A percentile compares a stretch with the other conserved stretches of the same genome.
These are phyloP conservation scores for Sebastes diaconus DNA, from an alignment of 2,797 vertebrate genomes.

Conservation along the genomic window DNA sequence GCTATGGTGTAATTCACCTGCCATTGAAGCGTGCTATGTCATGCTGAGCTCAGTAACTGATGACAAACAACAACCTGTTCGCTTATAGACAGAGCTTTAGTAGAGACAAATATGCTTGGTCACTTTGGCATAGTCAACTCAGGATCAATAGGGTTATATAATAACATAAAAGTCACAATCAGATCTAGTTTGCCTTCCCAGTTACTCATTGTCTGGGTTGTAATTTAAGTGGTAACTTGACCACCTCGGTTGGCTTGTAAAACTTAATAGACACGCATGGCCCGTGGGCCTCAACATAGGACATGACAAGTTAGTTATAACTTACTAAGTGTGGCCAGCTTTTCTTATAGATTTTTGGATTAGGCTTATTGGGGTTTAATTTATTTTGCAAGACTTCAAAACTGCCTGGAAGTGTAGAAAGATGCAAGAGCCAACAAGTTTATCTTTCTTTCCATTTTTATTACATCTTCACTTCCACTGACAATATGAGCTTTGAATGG, in stretches of 20 bases:
- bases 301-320: neutral
- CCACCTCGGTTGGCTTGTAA: slow-evolving; percentile 12
- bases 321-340: neutral
- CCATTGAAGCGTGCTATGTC: neutral
- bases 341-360: neutral
- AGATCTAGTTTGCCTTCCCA: neutral
- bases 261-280: neutral
- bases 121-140: neutral
- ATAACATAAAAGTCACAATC: neutral
- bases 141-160: neutral
- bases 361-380: neutral
- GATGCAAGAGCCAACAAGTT: neutral
- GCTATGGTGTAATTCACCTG: slow-evolving; percentile 36
- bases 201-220: neutral
- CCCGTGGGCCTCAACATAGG: neutral
- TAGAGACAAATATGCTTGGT: neutral
- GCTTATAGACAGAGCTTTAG: neutral
- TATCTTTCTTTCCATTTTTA: slow-evolving; percentile 7
- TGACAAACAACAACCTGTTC: neutral
- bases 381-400: neutral
- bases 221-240: slow-evolving; percentile 10
- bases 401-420: neutral
- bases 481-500: slow-evolving; percentile 9
- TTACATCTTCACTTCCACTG: slow-evolving; percentile 19
- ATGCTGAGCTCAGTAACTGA: slow-evolving; percentile 2